These are phyloP conservation scores for Marronus borbonicus DNA, from an alignment of 2,888 invertebrate species.

Conservation along the genomic window DNA sequence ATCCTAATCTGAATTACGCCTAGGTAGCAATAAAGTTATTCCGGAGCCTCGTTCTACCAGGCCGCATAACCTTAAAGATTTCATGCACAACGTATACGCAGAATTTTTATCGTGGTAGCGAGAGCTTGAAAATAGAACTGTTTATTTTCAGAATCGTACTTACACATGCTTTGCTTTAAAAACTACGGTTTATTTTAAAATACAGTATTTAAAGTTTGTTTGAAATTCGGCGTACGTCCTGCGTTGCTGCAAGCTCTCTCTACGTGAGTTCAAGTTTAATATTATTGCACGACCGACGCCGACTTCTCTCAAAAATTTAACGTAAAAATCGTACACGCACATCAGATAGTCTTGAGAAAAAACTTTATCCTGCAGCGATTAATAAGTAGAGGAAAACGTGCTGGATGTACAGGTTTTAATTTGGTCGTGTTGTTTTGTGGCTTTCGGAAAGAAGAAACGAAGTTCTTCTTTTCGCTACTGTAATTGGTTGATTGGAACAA, in stretches of 20 bases:
- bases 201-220: conserved; percentile 47
- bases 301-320: conserved; percentile 16
- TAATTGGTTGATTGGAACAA: no score
- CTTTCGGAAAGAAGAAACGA: no score
- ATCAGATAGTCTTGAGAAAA: neutral
- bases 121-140: conserved; percentile 56
- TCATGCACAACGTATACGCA: conserved; percentile 51
- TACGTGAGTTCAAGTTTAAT: conserved; percentile 48
- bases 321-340: conserved; percentile 2
- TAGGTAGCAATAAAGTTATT: neutral
- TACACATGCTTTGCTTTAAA: conserved; percentile 52
- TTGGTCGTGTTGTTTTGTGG: no score
- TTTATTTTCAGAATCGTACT: conserved; percentile 58
- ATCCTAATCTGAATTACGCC: no score
- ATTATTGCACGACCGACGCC: conserved; percentile 22
- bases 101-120: conserved; percentile 53
- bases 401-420: no score
- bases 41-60: neutral
- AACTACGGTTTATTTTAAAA: conserved; percentile 51
- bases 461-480: no score
- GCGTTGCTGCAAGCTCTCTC: neutral
- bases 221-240: conserved; percentile 46
- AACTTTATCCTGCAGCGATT: neutral
- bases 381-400: neutral
- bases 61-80: neutral